phyloP scores from a whole-genome alignment of 2,888 invertebrate genomes.

The Physocephala rufipes region DNA sequence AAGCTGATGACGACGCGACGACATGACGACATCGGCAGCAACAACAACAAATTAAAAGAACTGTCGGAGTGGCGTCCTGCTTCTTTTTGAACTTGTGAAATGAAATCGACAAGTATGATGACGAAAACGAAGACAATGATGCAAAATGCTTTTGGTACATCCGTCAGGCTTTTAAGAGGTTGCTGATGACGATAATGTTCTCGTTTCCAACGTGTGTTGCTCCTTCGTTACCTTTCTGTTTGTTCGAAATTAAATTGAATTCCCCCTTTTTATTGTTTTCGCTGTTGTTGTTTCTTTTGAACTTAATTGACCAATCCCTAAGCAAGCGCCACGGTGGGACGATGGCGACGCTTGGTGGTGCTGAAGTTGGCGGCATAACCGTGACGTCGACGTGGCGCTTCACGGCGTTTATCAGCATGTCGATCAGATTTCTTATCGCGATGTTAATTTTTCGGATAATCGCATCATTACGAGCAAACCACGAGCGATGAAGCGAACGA shows the following conservation, averaged over 20 bases:
- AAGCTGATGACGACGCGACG: slow-evolving; percentile 7
- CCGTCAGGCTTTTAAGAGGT: too few relatives aligned
- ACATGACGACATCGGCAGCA: background rate
- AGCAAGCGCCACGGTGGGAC: background rate
- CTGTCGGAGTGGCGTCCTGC: slow-evolving; percentile 14
- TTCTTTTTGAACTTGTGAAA: background rate
- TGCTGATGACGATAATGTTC: too few relatives aligned
- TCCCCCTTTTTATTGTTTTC: slow-evolving; percentile 22
- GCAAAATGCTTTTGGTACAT: background rate
- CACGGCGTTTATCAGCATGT: slow-evolving; percentile 54
- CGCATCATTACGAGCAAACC: slow-evolving; percentile 57
- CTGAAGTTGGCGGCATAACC: slow-evolving; percentile 26
- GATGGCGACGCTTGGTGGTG: slow-evolving; percentile 27
- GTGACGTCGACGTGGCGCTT: too few relatives aligned
- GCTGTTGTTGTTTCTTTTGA: background rate
- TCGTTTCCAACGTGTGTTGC: background rate
- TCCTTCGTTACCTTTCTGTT: slow-evolving; percentile 5
- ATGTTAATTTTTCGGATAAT: slow-evolving; percentile 60
- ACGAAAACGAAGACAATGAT: slow-evolving; percentile 44
- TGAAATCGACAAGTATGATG: slow-evolving; percentile 40
- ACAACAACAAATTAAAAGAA: background rate
- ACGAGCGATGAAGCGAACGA: background rate
- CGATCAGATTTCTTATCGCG: slow-evolving; percentile 57
- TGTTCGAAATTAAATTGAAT: background rate
- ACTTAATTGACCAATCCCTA: background rate